Conservation (phyloP, 2,113 vertebrate genomes). For the Datnioides undecimradiatus region DNA sequence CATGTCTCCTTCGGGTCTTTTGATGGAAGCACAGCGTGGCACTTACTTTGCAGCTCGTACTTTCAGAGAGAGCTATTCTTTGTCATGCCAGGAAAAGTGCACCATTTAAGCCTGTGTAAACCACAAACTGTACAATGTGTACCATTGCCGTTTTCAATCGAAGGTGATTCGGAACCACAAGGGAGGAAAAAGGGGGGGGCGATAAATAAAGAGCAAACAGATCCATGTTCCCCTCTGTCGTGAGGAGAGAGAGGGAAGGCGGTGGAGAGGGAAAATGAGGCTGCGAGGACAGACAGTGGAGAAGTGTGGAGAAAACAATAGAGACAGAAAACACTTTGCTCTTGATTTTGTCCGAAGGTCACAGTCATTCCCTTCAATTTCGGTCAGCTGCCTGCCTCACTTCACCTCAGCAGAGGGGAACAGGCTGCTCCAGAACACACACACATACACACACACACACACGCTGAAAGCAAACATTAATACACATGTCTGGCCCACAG, state of each 20-base stretch:
- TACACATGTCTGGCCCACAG: constrained; percentile 18
- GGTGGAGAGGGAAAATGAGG: constrained; percentile 24
- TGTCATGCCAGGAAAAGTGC: constrained; percentile 1
- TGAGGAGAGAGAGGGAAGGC: constrained; percentile 14
- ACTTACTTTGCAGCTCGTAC: constrained; percentile 19
- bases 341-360: constrained; percentile 75
- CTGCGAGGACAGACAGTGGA: constrained; percentile 25
- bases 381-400: constrained; percentile 58
- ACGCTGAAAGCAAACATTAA: constrained; percentile 6
- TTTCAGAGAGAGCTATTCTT: constrained; percentile 18
- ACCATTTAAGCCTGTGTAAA: constrained; percentile 26
- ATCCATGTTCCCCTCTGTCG: constrained; percentile 1
- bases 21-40: constrained; percentile 14
- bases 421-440: constrained; percentile 3
- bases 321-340: constrained; percentile 65
- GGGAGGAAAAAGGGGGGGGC: not conserved
- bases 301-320: constrained; percentile 46
- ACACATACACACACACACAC: constrained; percentile 15
- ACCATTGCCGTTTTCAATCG: constrained; percentile 9
- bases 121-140: constrained; percentile 10
- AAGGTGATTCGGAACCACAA: constrained; percentile 7
- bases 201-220: not conserved
- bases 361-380: constrained; percentile 70
- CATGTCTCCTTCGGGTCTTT: not conserved
- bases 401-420: constrained; percentile 35